These are phyloP conservation scores for Lasioglossum morio DNA, from an alignment of 2,888 invertebrate species.

Conservation along the genomic window DNA sequence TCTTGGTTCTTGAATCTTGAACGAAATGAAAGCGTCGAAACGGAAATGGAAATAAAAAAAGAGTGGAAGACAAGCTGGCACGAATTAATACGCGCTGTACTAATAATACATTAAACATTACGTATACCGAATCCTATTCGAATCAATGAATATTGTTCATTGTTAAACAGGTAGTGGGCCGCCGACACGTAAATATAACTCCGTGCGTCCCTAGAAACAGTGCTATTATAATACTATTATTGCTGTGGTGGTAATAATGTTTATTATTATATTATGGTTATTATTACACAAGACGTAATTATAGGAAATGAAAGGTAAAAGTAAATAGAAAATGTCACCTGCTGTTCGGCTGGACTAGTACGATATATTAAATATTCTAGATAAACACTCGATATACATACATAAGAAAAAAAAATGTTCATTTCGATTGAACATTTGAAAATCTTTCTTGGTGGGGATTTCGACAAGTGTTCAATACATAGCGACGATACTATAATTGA, in stretches of 20 bases:
- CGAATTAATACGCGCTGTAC: constrained; percentile 63
- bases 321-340: constrained; percentile 66
- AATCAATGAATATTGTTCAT: constrained; percentile 72
- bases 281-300: constrained; percentile 77
- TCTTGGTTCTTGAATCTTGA: neutral
- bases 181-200: constrained; percentile 71
- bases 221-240: constrained; percentile 79
- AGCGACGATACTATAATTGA: constrained; percentile 76
- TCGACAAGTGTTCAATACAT: constrained; percentile 75
- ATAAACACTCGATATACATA: constrained; percentile 64
- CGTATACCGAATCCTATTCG: constrained; percentile 71
- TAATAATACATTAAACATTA: constrained; percentile 67
- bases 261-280: constrained; percentile 79
- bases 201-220: constrained; percentile 73
- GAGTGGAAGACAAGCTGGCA: constrained; percentile 49
- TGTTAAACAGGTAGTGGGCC: constrained; percentile 74
- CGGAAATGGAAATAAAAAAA: constrained; percentile 25
- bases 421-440: constrained; percentile 73
- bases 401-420: constrained; percentile 68
- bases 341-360: constrained; percentile 71
- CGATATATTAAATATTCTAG: constrained; percentile 69
- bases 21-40: neutral
- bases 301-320: constrained; percentile 68
- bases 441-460: constrained; percentile 73
- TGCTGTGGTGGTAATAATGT: constrained; percentile 80